These are phyloP conservation scores for Cossypha dichroa DNA, from an alignment of 2,797 vertebrate genomes.

Conservation along the genomic window DNA sequence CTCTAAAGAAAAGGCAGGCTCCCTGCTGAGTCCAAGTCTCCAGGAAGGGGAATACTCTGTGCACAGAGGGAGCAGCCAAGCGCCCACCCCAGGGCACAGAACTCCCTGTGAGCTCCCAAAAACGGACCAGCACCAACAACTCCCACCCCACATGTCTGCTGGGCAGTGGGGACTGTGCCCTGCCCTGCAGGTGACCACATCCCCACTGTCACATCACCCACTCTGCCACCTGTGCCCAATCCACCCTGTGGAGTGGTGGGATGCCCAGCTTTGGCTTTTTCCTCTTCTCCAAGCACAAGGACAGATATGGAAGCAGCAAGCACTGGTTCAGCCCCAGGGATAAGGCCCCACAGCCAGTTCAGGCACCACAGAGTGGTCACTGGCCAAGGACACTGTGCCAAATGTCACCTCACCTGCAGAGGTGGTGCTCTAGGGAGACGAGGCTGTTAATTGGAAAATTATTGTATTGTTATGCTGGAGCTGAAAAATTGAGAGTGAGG, in stretches of 20 bases:
- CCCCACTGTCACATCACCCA: fast-evolving
- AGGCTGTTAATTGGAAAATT: not conserved
- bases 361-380: fast-evolving
- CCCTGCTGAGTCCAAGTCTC: not conserved
- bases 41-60: not conserved
- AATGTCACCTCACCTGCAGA: not conserved
- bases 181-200: fast-evolving
- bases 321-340: not conserved
- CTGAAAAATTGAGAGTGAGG: fast-evolving
- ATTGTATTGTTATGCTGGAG: not conserved
- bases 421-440: fast-evolving
- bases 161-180: fast-evolving
- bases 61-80: not conserved
- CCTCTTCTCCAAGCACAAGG: not conserved
- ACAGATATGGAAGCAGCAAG: not conserved
- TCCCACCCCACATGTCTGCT: not conserved
- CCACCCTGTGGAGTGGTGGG: fast-evolving
- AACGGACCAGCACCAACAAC: not conserved
- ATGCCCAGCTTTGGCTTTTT: not conserved
- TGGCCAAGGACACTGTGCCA: not conserved
- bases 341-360: not conserved
- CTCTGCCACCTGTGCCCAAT: fast-evolving
- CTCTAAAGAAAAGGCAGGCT: not conserved
- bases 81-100: fast-evolving
- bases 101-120: not conserved